These are phyloP conservation scores for Gymnocypris eckloni DNA, from an alignment of 2,797 vertebrate species.

Conservation along the genomic window DNA sequence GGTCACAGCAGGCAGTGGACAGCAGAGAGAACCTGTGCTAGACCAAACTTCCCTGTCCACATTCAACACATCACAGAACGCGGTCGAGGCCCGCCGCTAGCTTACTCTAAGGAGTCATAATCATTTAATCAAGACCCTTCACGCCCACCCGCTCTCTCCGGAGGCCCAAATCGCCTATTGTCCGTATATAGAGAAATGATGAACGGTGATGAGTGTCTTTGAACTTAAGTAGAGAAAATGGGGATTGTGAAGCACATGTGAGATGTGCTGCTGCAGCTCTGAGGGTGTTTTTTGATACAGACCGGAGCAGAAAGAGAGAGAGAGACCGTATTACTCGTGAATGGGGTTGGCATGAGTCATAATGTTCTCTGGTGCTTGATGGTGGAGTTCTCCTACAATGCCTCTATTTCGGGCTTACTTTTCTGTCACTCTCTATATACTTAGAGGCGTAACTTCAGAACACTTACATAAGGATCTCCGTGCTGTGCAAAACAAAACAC, in stretches of 20 bases:
- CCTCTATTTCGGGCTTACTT: constrained; percentile 40
- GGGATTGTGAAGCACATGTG: constrained; percentile 61
- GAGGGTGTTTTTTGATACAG: constrained; percentile 53
- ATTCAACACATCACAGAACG: constrained; percentile 39
- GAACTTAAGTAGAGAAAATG: constrained; percentile 60
- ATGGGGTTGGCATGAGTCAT: constrained; percentile 59
- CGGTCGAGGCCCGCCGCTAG: constrained; percentile 59
- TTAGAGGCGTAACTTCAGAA: constrained; percentile 48
- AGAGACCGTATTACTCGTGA: constrained; percentile 38
- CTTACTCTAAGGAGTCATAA: constrained; percentile 63
- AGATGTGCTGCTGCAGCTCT: constrained; percentile 55
- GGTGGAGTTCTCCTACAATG: constrained; percentile 36
- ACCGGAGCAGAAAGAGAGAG: background rate
- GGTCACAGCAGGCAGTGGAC: constrained; percentile 74
- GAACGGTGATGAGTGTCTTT: constrained; percentile 64
- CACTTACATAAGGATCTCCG: constrained; percentile 30
- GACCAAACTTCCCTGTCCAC: constrained; percentile 46
- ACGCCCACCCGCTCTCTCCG: constrained; percentile 51
- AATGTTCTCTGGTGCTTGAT: constrained; percentile 44
- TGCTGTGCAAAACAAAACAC: constrained; percentile 25
- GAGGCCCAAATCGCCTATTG: constrained; percentile 65
- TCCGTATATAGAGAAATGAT: constrained; percentile 63
- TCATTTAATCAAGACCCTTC: constrained; percentile 61
- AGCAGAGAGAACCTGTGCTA: constrained; percentile 47
- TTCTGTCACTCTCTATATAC: constrained; percentile 48